phyloP scores from a whole-genome alignment of 2,888 invertebrate genomes.

The Scotopteryx bipunctaria region DNA sequence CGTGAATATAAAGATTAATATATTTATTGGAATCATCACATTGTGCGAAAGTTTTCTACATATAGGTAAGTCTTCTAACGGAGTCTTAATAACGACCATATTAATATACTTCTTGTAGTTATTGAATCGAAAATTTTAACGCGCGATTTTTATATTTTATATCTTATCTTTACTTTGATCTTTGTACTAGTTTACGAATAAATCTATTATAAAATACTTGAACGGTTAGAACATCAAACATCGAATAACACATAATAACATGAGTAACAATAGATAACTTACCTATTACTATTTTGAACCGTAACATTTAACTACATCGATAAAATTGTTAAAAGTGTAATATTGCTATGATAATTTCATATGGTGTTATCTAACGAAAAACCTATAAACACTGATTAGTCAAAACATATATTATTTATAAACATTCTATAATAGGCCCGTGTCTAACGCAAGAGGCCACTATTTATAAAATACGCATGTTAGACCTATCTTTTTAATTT shows the following conservation, averaged over 20 bases:
- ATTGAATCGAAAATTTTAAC: no score
- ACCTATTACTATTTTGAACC: conserved; percentile 17
- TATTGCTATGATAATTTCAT: conserved; percentile 6
- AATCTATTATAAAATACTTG: conserved; percentile 2
- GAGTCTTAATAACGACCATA: no score
- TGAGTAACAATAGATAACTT: conserved; percentile 19
- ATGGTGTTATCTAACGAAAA: conserved; percentile 6
- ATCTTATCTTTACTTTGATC: no score
- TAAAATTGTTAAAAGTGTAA: conserved; percentile 9
- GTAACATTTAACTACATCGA: conserved; percentile 20
- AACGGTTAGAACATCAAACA: conserved; percentile 11
- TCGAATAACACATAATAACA: conserved; percentile 13
- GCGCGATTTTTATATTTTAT: no score
- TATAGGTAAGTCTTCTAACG: no score
- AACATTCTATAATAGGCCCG: not conserved
- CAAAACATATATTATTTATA: conserved; percentile 10
- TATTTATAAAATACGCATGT: no score
- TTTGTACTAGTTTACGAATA: conserved; percentile 13
- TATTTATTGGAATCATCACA: no score
- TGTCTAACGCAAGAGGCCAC: no score
- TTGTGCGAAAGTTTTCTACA: no score
- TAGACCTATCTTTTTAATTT: no score
- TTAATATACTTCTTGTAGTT: no score
- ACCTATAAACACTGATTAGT: conserved; percentile 1
- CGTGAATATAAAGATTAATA: no score